A percentile compares a stretch with the other conserved stretches of the same genome.
These are phyloP conservation scores for Steinernema feltiae DNA, from an alignment of 1,140 invertebrate genomes.

Conservation along the genomic window DNA sequence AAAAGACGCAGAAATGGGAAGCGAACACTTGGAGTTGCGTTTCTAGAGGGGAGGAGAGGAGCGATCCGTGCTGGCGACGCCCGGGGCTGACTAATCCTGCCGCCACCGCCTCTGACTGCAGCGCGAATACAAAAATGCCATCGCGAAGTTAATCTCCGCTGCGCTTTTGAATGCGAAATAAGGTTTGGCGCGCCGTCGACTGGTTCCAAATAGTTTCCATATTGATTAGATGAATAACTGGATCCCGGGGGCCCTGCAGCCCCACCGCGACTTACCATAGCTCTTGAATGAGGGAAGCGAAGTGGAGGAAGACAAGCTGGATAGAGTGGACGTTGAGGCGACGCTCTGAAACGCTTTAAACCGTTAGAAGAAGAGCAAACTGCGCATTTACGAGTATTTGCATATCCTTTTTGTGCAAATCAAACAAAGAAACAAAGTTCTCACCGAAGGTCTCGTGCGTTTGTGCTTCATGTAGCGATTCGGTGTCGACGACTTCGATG, in stretches of 20 bases:
- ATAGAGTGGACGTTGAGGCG: background rate
- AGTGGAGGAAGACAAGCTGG: background rate
- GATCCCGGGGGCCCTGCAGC: background rate
- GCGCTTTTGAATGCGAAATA: slow-evolving; percentile 10
- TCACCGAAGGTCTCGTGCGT: background rate
- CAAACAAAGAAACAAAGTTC: background rate
- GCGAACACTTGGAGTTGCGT: background rate
- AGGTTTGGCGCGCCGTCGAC: background rate
- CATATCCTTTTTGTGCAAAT: background rate
- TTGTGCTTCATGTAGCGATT: background rate
- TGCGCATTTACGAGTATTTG: background rate
- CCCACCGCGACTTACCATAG: slow-evolving; percentile 2
- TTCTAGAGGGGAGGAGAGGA: too few relatives aligned
- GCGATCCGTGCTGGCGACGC: background rate
- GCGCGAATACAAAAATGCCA: background rate
- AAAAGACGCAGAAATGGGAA: background rate
- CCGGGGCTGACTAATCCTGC: background rate
- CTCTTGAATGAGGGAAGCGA: background rate
- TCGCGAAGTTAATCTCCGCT: slow-evolving; percentile 9
- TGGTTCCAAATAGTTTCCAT: slow-evolving; percentile 10
- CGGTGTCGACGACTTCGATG: background rate
- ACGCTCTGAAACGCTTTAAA: background rate
- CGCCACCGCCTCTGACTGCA: too few relatives aligned
- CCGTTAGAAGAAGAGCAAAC: slow-evolving; percentile 5
- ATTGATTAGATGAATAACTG: background rate